A percentile compares a stretch with the other conserved stretches of the same genome.
Conservation (phyloP, 1,140 invertebrate species). For the Pemphigus obesinymphae region DNA sequence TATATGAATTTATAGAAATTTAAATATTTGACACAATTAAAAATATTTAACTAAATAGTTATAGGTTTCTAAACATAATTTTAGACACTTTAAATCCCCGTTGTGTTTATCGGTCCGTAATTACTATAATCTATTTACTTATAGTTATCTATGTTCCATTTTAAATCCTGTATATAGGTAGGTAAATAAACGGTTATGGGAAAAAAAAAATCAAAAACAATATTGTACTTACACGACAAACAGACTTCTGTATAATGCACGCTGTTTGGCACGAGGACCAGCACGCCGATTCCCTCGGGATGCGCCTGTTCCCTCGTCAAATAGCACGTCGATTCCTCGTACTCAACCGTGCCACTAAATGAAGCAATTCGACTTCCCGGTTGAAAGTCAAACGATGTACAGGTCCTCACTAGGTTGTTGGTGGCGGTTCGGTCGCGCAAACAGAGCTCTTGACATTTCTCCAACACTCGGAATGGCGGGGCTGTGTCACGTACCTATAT, state of each 20-base stretch:
- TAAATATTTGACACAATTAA: no score
- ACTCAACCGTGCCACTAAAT: slow-evolving; percentile 74
- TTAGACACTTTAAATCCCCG: no score
- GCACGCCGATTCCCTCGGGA: slow-evolving; percentile 77
- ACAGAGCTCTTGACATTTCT: slow-evolving; percentile 78
- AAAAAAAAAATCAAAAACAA: not conserved
- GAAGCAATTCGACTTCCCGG: slow-evolving; percentile 77
- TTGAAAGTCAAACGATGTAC: slow-evolving; percentile 84
- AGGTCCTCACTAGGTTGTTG: slow-evolving; percentile 73
- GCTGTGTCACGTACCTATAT: slow-evolving; percentile 69
- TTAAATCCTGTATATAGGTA: no score
- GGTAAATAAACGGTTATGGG: no score
- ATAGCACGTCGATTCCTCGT: slow-evolving; percentile 86
- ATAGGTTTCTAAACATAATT: no score
- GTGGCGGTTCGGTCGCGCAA: slow-evolving; percentile 71
- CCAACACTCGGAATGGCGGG: slow-evolving; percentile 76
- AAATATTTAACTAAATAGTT: no score
- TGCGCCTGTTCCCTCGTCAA: slow-evolving; percentile 75
- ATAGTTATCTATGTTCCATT: no score
- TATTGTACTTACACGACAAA: slow-evolving; percentile 68
- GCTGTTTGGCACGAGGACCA: slow-evolving; percentile 78
- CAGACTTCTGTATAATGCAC: slow-evolving; percentile 87
- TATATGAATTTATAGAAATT: no score
- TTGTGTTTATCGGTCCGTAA: no score
- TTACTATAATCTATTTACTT: no score